phyloP scores from a whole-genome alignment of 2,797 vertebrate species.

The Melanotaenia parkinsoni region DNA sequence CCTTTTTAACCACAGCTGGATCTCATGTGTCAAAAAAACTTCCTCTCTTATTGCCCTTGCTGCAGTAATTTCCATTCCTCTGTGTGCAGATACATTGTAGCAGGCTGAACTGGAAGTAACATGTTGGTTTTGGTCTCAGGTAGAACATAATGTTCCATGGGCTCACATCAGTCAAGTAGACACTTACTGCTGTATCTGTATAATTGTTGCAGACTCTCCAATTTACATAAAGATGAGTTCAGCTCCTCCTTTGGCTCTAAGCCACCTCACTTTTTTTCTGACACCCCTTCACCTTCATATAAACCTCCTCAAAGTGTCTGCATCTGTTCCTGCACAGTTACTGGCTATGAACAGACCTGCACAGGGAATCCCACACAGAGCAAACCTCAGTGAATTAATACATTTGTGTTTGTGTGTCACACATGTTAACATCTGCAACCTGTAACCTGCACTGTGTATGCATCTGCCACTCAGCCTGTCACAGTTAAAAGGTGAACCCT shows the following conservation, averaged over 20 bases:
- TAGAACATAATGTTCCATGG: conserved; percentile 29
- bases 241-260: conserved; percentile 45
- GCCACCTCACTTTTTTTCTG: conserved; percentile 36
- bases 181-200: conserved; percentile 27
- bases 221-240: conserved; percentile 65
- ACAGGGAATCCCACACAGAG: conserved; percentile 21
- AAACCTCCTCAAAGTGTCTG: conserved; percentile 32
- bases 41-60: neutral
- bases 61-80: conserved; percentile 5
- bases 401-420: conserved; percentile 19
- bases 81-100: neutral
- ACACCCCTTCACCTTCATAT: conserved; percentile 31
- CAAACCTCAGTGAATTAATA: conserved; percentile 11
- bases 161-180: conserved; percentile 44
- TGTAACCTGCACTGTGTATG: conserved; percentile 11
- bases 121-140: conserved; percentile 25
- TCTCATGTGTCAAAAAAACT: neutral
- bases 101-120: conserved; percentile 1
- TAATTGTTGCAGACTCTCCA: conserved; percentile 49
- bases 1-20: too few relatives aligned
- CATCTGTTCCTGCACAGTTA: conserved; percentile 45
- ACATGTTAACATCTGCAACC: conserved; percentile 32
- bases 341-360: conserved; percentile 6
- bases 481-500: conserved; percentile 62
- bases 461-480: conserved; percentile 32